Percentiles rank a stretch among this genome's conserved stretches.
Evolutionary conservation across 2,888 invertebrate genomes (phyloP).

Genomic region (Drosophila tripunctata): DNA sequence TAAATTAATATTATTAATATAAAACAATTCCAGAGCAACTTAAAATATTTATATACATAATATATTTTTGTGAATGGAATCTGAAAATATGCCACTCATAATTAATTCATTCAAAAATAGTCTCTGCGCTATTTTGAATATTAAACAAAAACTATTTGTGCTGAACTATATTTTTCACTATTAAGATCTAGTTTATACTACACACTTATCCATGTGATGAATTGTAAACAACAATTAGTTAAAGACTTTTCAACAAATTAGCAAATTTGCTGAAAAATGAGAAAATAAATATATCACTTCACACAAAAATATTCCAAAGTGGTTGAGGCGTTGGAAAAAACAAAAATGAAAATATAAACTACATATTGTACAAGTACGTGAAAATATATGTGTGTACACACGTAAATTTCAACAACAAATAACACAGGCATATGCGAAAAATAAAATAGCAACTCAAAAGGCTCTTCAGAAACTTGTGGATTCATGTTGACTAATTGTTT

Average conservation of each 20-base stretch:
- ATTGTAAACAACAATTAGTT: conserved; percentile 63
- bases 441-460: conserved; percentile 39
- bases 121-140: no score
- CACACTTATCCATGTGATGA: conserved; percentile 53
- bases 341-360: conserved; percentile 21
- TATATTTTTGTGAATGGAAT: conserved; percentile 18
- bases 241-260: conserved; percentile 62
- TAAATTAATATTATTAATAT: background rate
- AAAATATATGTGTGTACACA: conserved; percentile 27
- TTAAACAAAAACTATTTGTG: no score
- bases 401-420: conserved; percentile 41
- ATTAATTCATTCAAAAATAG: conserved; percentile 33
- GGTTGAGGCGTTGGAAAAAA: conserved; percentile 6
- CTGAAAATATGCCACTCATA: background rate
- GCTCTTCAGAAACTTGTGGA: conserved; percentile 60
- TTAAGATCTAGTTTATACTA: no score
- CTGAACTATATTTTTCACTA: background rate
- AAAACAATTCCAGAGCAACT: conserved; percentile 4
- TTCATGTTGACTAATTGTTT: conserved; percentile 73
- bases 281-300: conserved; percentile 39
- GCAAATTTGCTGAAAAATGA: conserved; percentile 26
- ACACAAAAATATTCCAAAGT: conserved; percentile 33
- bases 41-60: conserved; percentile 4
- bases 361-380: conserved; percentile 4
- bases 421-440: conserved; percentile 2